Percentiles rank a stretch among this genome's conserved stretches.
Conservation (phyloP, 2,113 vertebrate genomes). For the Callipepla californica region DNA sequence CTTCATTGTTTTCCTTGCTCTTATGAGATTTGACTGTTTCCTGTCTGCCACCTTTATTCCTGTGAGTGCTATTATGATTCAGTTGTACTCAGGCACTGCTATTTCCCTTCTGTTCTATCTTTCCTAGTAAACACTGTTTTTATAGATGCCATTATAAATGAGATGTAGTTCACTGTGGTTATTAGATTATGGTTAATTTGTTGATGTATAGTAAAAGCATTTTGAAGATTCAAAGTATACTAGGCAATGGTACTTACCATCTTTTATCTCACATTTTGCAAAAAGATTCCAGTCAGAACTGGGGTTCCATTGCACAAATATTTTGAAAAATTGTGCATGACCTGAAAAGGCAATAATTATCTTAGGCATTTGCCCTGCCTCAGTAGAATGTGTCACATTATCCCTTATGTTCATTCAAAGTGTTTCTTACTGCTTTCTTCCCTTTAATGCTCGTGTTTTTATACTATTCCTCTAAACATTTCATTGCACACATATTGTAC, state of each 20-base stretch:
- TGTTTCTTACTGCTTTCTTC: background rate
- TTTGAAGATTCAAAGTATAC: background rate
- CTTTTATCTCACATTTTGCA: background rate
- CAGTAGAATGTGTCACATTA: background rate
- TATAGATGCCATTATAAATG: background rate
- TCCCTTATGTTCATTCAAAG: background rate
- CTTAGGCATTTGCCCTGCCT: background rate
- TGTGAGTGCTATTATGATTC: background rate
- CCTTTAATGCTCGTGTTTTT: background rate
- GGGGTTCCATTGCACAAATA: background rate
- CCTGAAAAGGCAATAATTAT: background rate
- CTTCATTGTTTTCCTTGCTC: rapidly evolving
- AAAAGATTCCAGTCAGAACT: background rate
- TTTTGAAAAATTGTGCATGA: background rate
- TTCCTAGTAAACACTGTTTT: background rate
- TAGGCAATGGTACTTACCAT: background rate
- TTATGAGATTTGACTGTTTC: background rate
- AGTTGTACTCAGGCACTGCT: background rate
- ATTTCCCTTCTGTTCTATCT: background rate
- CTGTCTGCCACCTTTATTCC: background rate
- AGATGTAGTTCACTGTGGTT: background rate
- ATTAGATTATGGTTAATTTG: background rate
- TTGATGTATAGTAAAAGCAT: background rate
- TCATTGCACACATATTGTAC: background rate
- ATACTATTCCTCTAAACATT: background rate